These are phyloP conservation scores for Platycheirus rosarum DNA, from an alignment of 2,888 invertebrate species.

Conservation along the genomic window DNA sequence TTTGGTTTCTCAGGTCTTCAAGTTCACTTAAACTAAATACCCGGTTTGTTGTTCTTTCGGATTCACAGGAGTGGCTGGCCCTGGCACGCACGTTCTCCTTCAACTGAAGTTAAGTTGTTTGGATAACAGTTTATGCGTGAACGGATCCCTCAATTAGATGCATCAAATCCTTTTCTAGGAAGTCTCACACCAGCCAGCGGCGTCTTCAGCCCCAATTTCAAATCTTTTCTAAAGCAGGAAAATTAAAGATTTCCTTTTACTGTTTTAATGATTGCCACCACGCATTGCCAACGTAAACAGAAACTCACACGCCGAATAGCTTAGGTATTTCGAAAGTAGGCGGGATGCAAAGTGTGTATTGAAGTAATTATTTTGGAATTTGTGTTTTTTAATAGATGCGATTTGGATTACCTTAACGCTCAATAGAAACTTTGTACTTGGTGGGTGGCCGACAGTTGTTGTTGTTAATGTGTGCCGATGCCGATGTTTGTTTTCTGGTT, in stretches of 20 bases:
- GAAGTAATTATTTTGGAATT: slow-evolving; percentile 70
- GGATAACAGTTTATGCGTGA: slow-evolving; percentile 64
- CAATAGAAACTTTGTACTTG: slow-evolving; percentile 22
- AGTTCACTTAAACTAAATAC: slow-evolving; percentile 70
- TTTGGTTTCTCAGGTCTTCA: slow-evolving; percentile 72
- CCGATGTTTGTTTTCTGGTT: slow-evolving; percentile 73
- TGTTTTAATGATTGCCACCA: slow-evolving; percentile 47
- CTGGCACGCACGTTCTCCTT: slow-evolving; percentile 59
- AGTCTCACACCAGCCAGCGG: slow-evolving; percentile 16
- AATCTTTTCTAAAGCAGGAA: slow-evolving; percentile 20
- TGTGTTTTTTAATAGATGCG: slow-evolving; percentile 59
- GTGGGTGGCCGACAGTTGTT: slow-evolving; percentile 66
- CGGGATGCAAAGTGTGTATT: slow-evolving; percentile 53
- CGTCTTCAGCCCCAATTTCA: slow-evolving; percentile 23
- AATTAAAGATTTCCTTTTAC: slow-evolving; percentile 33
- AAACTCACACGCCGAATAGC: slow-evolving; percentile 19
- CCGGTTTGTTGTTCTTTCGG: slow-evolving; percentile 67
- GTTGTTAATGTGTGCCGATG: slow-evolving; percentile 51
- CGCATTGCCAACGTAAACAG: slow-evolving; percentile 43
- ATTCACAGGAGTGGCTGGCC: slow-evolving; percentile 66
- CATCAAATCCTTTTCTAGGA: slow-evolving; percentile 69
- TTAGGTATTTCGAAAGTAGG: slow-evolving; percentile 63
- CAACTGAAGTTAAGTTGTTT: slow-evolving; percentile 67
- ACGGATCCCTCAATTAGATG: slow-evolving; percentile 66
- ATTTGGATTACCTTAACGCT: slow-evolving; percentile 66